These are phyloP conservation scores for Grallaria varia DNA, from an alignment of 2,113 vertebrate genomes.

Conservation along the genomic window DNA sequence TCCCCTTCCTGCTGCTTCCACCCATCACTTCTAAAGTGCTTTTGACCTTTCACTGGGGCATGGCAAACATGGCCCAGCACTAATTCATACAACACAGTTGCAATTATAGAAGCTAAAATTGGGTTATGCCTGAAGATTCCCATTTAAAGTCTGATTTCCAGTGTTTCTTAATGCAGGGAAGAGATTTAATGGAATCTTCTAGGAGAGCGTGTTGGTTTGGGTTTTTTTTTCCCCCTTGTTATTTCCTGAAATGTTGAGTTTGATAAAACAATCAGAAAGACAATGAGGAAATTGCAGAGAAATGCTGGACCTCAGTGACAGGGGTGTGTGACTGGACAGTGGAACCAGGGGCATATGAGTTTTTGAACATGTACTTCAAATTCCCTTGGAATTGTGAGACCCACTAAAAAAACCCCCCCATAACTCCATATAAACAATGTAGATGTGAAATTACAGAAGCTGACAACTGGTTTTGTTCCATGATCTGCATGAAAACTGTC, in stretches of 20 bases:
- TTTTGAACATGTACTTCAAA: background rate
- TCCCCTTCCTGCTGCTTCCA: background rate
- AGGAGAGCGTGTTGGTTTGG: too few relatives aligned
- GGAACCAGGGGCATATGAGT: background rate
- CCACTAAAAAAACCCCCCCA: rapidly evolving
- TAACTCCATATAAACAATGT: background rate
- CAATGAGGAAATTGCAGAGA: background rate
- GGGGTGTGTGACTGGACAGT: background rate
- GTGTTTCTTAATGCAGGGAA: background rate
- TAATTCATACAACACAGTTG: background rate
- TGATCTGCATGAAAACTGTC: background rate
- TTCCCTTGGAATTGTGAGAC: background rate
- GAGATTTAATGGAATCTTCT: background rate
- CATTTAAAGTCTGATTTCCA: background rate
- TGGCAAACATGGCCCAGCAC: background rate
- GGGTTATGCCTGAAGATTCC: background rate
- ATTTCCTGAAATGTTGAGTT: background rate
- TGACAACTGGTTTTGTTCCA: background rate
- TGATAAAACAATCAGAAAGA: background rate
- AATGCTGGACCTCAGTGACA: background rate
- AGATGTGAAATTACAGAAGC: background rate
- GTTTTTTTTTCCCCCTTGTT: background rate
- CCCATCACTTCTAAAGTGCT: background rate
- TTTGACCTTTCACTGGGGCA: background rate
- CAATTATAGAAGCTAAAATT: background rate